Evolutionary conservation across 2,888 invertebrate genomes (phyloP), one percentile per base, ranked within the genome.

Genomic region (Brenthis daphne): DNA sequence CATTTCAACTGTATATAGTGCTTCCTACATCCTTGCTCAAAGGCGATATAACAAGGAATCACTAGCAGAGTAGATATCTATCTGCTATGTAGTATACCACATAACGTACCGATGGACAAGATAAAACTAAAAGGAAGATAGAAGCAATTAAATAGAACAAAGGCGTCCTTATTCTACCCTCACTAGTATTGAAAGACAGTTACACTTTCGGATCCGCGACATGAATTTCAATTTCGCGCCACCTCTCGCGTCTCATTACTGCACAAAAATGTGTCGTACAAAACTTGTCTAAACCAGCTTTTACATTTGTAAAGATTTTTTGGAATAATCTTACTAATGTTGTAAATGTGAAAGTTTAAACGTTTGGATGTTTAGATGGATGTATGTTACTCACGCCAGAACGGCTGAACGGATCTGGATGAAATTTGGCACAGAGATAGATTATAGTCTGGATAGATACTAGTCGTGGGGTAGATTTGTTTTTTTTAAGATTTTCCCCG

Each of bases 171-270:
- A 16, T 16, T n/a, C 60, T 48, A 60, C 37, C 61, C 37, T 37
- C 37, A 16, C 63, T n/a, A 63, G 53, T 63, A 63, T 63, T 63
- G 63, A 63, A 63, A 63, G 63, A 63, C 53, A 37, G 51, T 43
- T 43, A 63, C 63, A 53, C 63, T 63, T 63, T 51, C 63, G 63
- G 53, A 53, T 51, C 53, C 63, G 63, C 63, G 53, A 63, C 63
- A 51, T 53, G 63, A 53, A 63, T 63, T 63, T 63, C 63, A 63
- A 53, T 63, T 63, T 51, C 16, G 14, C 63, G 37, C 16, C 63
- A 63, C 53, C 63, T 63, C 63, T 53, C 63, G 63, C 51, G 63
- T 53, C 63, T 63, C 63, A 63, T 63, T 63, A 63, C 53, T 53
- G 53, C 63, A 63, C 51, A 63, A 63, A 53, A 51, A 63, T 20